phyloP scores from a whole-genome alignment of 2,797 vertebrate genomes.

The Discoglossus pictus region DNA sequence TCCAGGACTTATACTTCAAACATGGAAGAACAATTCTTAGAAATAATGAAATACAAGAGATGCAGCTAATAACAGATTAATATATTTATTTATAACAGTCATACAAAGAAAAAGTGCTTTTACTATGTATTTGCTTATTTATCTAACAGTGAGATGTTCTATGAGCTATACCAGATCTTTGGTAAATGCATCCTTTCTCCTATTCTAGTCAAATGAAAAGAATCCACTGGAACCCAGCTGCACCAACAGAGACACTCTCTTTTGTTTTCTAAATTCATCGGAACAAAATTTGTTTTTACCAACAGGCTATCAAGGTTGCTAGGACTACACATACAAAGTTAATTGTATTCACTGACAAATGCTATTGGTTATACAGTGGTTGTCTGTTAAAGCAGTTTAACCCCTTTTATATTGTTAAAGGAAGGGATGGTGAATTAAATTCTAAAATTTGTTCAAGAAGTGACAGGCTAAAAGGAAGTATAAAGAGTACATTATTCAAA shows the following conservation, averaged over 20 bases:
- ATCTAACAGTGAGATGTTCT: too few relatives aligned
- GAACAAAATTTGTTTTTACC: conserved; percentile 40
- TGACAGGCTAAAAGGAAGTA: too few relatives aligned
- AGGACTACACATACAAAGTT: conserved; percentile 13
- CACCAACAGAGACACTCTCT: conserved; percentile 1
- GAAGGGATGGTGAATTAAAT: too few relatives aligned
- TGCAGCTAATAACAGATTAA: too few relatives aligned
- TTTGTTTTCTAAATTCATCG: conserved; percentile 24
- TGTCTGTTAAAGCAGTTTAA: conserved; percentile 11
- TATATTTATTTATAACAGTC: too few relatives aligned
- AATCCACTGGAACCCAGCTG: conserved; percentile 1
- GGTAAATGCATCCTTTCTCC: conserved; percentile 1
- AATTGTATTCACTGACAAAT: conserved; percentile 19
- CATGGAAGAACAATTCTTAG: too few relatives aligned
- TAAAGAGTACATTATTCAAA: too few relatives aligned
- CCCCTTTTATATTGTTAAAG: conserved; percentile 3
- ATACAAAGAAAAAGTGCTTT: too few relatives aligned
- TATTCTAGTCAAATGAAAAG: conserved; percentile 7
- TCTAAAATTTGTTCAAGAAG: too few relatives aligned
- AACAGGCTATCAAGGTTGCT: conserved; percentile 28
- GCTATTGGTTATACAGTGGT: conserved; percentile 3
- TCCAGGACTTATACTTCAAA: too few relatives aligned
- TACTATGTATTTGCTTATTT: too few relatives aligned
- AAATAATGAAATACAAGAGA: too few relatives aligned
- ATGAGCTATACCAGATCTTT: background rate